Percentiles rank a stretch among this genome's conserved stretches.
Evolutionary conservation across 2,113 vertebrate species (phyloP).

Genomic region (Corythornis madagascariensis): DNA sequence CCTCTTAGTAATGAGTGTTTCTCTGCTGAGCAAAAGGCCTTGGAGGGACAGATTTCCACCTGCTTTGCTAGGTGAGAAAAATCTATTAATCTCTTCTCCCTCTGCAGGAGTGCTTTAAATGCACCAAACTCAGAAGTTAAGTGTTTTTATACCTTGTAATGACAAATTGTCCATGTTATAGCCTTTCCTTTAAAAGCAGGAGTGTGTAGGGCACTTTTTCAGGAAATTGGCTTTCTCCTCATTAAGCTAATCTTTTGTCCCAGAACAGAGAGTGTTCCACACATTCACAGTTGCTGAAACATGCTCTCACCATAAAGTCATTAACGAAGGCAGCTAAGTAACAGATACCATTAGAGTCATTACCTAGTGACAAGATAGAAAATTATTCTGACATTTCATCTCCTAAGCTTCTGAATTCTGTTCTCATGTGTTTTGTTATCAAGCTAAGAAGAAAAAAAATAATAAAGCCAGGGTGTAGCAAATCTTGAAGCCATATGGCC

Average conservation of each 20-base stretch:
- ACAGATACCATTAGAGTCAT: slow-evolving; percentile 29
- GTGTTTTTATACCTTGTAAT: background rate
- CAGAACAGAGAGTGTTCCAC: background rate
- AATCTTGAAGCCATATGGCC: background rate
- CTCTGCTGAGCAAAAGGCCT: background rate
- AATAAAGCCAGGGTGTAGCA: background rate
- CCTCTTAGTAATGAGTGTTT: background rate
- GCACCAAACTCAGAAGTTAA: slow-evolving; percentile 23
- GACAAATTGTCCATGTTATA: slow-evolving; percentile 9
- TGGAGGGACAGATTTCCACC: background rate
- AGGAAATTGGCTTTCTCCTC: slow-evolving; percentile 42
- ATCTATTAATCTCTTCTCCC: slow-evolving; percentile 8
- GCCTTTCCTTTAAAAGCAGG: slow-evolving; percentile 38
- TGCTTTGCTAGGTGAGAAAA: slow-evolving; percentile 4
- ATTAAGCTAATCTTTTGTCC: slow-evolving; percentile 33
- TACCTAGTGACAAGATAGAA: slow-evolving; percentile 28
- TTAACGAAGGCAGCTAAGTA: slow-evolving; percentile 22
- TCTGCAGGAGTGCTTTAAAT: slow-evolving; percentile 10
- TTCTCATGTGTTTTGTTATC: background rate
- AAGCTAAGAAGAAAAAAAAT: background rate
- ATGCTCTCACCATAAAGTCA: background rate
- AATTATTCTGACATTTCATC: slow-evolving; percentile 32
- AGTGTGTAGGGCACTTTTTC: background rate
- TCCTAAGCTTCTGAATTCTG: background rate
- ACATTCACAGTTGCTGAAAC: background rate